These are phyloP conservation scores for Terebella lapidaria DNA, from an alignment of 2,888 invertebrate genomes.

Conservation along the genomic window DNA sequence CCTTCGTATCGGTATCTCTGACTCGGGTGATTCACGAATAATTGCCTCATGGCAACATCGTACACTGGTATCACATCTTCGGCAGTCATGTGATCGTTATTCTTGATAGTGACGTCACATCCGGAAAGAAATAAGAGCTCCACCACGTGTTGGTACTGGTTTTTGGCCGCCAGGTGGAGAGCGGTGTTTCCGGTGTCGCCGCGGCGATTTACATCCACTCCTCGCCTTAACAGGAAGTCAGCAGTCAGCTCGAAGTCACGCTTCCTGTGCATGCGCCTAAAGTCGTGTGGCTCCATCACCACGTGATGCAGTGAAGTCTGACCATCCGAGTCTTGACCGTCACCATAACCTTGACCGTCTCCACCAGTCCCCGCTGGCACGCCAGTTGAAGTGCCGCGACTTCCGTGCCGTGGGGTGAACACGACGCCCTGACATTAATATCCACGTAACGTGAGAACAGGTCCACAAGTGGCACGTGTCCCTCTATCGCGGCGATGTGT, in stretches of 20 bases:
- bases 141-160: constrained; percentile 13
- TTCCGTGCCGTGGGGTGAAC: too few species aligned
- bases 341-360: constrained; percentile 18
- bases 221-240: constrained; percentile 13
- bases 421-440: constrained; percentile 14
- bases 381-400: constrained; percentile 17
- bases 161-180: constrained; percentile 18
- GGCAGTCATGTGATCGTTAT: constrained; percentile 8
- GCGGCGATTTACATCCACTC: constrained; percentile 8
- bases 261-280: constrained; percentile 17
- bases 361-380: constrained; percentile 13
- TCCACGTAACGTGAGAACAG: constrained; percentile 17
- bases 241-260: constrained; percentile 16
- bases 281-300: constrained; percentile 10
- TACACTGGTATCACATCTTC: constrained; percentile 11
- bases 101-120: constrained; percentile 6
- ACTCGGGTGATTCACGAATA: too few species aligned
- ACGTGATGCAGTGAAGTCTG: constrained; percentile 16
- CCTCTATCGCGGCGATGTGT: constrained; percentile 21
- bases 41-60: constrained; percentile 17
- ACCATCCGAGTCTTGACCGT: constrained; percentile 10
- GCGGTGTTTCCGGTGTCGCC: constrained; percentile 12
- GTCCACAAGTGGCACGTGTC: constrained; percentile 20
- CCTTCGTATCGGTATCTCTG: too few species aligned
- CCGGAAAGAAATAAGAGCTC: constrained; percentile 12